phyloP scores from a whole-genome alignment of 2,888 invertebrate genomes.

The Archaeoteleia sp. region DNA sequence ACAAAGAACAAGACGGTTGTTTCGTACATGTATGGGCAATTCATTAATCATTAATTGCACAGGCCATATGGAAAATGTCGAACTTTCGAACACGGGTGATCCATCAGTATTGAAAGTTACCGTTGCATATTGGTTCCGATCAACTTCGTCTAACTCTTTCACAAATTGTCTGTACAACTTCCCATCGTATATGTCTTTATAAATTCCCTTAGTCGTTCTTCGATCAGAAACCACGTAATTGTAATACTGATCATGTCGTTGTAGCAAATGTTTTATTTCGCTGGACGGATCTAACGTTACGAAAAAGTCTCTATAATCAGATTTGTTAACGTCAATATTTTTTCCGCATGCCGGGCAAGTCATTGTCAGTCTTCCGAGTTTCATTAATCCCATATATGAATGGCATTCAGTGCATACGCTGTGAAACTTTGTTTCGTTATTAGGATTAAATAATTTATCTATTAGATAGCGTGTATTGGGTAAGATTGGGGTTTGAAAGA shows the following conservation, averaged over 20 bases:
- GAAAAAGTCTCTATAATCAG: constrained; percentile 15
- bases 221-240: constrained; percentile 14
- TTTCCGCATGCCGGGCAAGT: constrained; percentile 2
- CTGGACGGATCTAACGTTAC: constrained; percentile 13
- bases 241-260: constrained; percentile 27
- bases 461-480: constrained; percentile 20
- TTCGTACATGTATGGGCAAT: constrained; percentile 20
- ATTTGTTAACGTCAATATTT: not conserved
- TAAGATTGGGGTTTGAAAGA: constrained; percentile 11
- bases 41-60: constrained; percentile 36
- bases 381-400: not conserved
- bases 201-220: not conserved
- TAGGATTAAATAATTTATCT: constrained; percentile 7
- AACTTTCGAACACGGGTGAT: constrained; percentile 38
- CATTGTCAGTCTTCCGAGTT: not conserved
- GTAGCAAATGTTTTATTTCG: constrained; percentile 10
- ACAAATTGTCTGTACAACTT: constrained; percentile 27
- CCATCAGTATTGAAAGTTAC: constrained; percentile 44
- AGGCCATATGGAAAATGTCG: constrained; percentile 40
- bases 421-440: not conserved
- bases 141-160: constrained; percentile 9
- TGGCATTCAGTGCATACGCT: constrained; percentile 1
- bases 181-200: constrained; percentile 28
- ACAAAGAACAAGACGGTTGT: constrained; percentile 3
- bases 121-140: constrained; percentile 24